Base-by-base conservation (phyloP, 1,140 invertebrate genomes). In the Trachymyrmex cornetzi region DNA sequence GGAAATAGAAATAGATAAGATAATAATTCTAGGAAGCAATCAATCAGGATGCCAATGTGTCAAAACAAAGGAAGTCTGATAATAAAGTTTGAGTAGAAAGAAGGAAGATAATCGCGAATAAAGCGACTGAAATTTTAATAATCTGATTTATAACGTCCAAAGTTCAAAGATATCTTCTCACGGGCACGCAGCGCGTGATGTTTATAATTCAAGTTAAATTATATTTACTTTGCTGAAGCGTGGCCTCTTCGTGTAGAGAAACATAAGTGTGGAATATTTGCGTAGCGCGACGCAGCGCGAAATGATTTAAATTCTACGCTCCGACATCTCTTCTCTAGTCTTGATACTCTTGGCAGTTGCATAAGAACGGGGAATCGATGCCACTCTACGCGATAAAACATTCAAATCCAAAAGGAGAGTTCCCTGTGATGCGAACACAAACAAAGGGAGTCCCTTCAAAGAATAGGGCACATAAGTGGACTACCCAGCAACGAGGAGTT, bases 231-330 rank as follows among this genome's bases (percentile, higher is more conserved):
- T 80, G 24, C 50, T 16, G 38, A 79, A 86, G 44, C 38, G 59
- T 63, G 4, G 48, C 30, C 30, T 27, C n/a, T 44, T 19, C 53
- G 22, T 34, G 24, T 74, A 22, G 24, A 74, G 24, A 74, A n/a
- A 57, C 53, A 71, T 34, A 71, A 81, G 55, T 84, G 69, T 84
- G 55, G 67, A 84, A 84, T 84, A 75, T 84, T 84, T 84, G 69
- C 80, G 38, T 84, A 84, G 57, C 55, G 69, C 69, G 57, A 75
- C 75, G 80, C 38, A 75, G 44, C 69, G 55, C 24, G 27, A 84
- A 75, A 84, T 84, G 80, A 84, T 84, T 84, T 84, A 84, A 84
- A 84, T 84, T 74, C 80, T 75, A 44, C 38, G 16, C 80, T 22
- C 77, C 27, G 34, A 74, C 80, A 48, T 61, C 55, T 63, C 77